Evolutionary conservation across 2,113 vertebrate species (phyloP), one percentile per base, ranked within the genome.

Genomic region (Xerus inauris): DNA sequence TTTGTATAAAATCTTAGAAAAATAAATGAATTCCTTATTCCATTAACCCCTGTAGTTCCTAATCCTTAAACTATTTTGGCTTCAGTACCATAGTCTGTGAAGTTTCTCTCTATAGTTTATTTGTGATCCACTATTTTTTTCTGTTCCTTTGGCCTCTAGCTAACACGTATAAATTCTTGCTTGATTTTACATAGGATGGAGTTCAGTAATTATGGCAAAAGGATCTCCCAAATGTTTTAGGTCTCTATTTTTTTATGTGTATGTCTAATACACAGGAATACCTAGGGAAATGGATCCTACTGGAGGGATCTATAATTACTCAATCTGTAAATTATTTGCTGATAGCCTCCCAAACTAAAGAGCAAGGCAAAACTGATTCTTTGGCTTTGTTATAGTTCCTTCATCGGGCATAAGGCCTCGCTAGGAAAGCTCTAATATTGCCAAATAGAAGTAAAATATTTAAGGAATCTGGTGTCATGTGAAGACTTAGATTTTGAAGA

Each of bases 361-460:
- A 72, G 54, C n/a, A 91, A 86, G 8, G 8, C 62, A 73, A 57
- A 47, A 77, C 62, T 89, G 49, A 49, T 49, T 49, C 49, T 49
- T 76, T 77, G 79, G 32, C 79, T 94, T 84, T 75, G 47, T 94
- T 69, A 77, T 13, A 59, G 47, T 67, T 77, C 80, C 87, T 77
- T 69, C 32, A 49, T 59, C 84, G 12, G 47, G 14, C 24, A 30
- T n/a, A n/a, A n/a, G n/a, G 64, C 64, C 42, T 72, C 62, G 28
- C 64, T 86, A 49, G n/a, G 72, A 28, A 91, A 69, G 71, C 84
- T 91, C 26, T 49, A 86, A 51, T 86, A 35, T 35, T 85, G 35
- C 64, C 64, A 51, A 80, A 71, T 38, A 42, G n/a, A 71, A 79
- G 73, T 79, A 26, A 90, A 85, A 69, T 71, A 79, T 16, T 71